Evolutionary conservation across 2,113 vertebrate genomes (phyloP).

Genomic region (Pelobates fuscus): DNA sequence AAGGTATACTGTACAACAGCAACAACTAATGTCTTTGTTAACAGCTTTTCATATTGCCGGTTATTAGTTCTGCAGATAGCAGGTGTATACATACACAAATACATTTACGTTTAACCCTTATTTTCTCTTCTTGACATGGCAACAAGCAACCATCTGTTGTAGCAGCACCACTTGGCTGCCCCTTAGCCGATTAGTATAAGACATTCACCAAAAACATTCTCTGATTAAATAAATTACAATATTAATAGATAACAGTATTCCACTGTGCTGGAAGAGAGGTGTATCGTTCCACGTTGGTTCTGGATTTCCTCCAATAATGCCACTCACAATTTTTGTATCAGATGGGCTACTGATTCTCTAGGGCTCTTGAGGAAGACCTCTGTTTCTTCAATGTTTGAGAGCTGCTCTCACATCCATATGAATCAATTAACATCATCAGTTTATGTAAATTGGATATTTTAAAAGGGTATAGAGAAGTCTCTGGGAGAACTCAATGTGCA

Average conservation of each 20-base stretch:
- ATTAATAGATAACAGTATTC: constrained; percentile 68
- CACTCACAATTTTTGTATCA: constrained; percentile 57
- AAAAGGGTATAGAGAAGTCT: constrained; percentile 50
- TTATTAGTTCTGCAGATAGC: background rate
- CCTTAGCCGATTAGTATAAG: constrained; percentile 29
- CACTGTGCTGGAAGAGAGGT: constrained; percentile 59
- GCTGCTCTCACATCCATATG: constrained; percentile 57
- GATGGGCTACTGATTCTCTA: constrained; percentile 53
- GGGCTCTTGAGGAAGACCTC: constrained; percentile 45
- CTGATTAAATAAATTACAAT: constrained; percentile 60
- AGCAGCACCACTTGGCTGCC: constrained; percentile 20
- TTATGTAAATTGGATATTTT: constrained; percentile 57
- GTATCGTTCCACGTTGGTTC: constrained; percentile 55
- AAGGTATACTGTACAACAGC: background rate
- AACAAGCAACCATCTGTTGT: constrained; percentile 31
- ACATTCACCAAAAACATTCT: constrained; percentile 27
- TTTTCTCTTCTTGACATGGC: constrained; percentile 22
- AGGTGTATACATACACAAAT: background rate
- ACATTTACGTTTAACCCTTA: constrained; percentile 31
- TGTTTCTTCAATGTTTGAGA: constrained; percentile 55
- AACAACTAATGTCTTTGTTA: too few species aligned
- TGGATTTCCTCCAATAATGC: constrained; percentile 53
- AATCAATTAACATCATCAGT: constrained; percentile 58
- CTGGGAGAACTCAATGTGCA: constrained; percentile 26
- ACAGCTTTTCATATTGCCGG: background rate